Conservation (phyloP, 2,113 vertebrate genomes). For the Myotis lucifugus region DNA sequence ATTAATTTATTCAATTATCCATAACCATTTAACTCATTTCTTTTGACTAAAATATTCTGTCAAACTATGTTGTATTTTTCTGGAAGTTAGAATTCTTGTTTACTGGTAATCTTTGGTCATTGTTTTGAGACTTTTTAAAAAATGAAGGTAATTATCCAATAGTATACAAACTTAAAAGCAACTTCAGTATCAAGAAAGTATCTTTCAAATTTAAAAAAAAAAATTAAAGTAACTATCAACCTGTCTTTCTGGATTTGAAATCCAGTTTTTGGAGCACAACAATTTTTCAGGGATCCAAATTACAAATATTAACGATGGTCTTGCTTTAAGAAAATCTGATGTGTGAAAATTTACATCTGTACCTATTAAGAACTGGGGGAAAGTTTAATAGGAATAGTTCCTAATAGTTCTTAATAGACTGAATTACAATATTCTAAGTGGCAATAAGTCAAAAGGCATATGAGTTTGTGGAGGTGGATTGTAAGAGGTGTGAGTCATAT, state of each 20-base stretch:
- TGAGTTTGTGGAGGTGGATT: neutral
- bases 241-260: constrained; percentile 49
- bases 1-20: neutral
- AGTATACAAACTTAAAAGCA: neutral
- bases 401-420: no score
- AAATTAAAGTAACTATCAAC: constrained; percentile 14
- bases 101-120: neutral
- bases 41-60: constrained; percentile 48
- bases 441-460: neutral
- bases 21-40: neutral
- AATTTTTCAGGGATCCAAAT: neutral
- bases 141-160: neutral
- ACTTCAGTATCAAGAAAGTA: neutral
- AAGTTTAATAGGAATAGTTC: neutral
- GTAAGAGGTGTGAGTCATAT: neutral
- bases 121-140: constrained; percentile 50
- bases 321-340: constrained; percentile 35
- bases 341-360: constrained; percentile 13
- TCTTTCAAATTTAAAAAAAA: neutral
- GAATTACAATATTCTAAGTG: neutral
- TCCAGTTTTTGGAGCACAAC: neutral
- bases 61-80: neutral
- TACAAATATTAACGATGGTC: neutral
- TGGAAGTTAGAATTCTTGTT: constrained; percentile 24
- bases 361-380: neutral